phyloP scores from a whole-genome alignment of 2,888 invertebrate species.

The Trisateles emortualis region DNA sequence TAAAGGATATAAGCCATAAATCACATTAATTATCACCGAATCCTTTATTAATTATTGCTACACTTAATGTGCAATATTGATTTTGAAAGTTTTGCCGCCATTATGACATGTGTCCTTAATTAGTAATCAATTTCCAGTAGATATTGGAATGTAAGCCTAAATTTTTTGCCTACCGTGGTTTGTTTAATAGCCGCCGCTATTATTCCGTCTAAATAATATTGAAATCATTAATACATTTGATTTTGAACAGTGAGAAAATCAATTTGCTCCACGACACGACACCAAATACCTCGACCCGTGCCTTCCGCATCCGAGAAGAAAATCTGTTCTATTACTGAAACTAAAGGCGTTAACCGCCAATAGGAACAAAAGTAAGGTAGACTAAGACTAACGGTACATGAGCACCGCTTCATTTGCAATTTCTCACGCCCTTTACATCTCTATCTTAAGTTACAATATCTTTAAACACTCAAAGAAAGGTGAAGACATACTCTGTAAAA shows the following conservation, averaged over 20 bases:
- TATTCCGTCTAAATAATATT: too few relatives aligned
- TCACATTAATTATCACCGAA: neutral
- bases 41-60: neutral
- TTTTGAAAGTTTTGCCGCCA: too few relatives aligned
- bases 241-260: too few relatives aligned
- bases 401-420: slow-evolving; percentile 30
- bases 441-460: neutral
- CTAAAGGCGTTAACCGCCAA: neutral
- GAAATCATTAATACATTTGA: too few relatives aligned
- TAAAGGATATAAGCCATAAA: neutral
- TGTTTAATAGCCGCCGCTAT: too few relatives aligned
- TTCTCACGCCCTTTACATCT: slow-evolving; percentile 25
- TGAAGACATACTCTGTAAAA: neutral
- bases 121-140: too few relatives aligned
- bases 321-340: neutral
- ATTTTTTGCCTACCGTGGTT: too few relatives aligned
- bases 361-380: slow-evolving; percentile 1
- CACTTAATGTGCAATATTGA: neutral
- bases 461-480: neutral
- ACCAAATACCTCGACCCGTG: too few relatives aligned
- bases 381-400: slow-evolving; percentile 24
- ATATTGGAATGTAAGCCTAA: too few relatives aligned
- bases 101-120: too few relatives aligned
- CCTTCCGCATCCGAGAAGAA: too few relatives aligned
- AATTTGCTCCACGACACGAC: too few relatives aligned